Conservation (phyloP, 1,140 invertebrate species). For the Trichonephila clavata region DNA sequence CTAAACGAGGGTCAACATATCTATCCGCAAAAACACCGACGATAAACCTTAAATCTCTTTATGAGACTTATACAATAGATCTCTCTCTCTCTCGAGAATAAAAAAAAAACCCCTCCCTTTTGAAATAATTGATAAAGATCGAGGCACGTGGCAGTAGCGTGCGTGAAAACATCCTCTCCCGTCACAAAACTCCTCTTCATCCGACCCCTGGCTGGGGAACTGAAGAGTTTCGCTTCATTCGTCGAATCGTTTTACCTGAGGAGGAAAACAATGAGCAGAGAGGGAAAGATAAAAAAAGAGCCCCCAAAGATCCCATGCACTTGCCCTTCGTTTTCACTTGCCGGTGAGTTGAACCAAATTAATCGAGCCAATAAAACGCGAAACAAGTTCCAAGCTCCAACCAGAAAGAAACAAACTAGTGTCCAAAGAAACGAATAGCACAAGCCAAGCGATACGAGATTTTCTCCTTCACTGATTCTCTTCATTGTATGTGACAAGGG, state of each 20-base stretch:
- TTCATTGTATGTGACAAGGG: constrained; percentile 48
- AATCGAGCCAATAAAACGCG: constrained; percentile 60
- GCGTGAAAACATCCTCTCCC: background rate
- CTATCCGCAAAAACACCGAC: too few species aligned
- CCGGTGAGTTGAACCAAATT: constrained; percentile 50
- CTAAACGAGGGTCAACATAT: too few species aligned
- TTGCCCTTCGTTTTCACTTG: background rate
- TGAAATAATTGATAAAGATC: background rate
- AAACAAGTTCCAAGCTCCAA: background rate
- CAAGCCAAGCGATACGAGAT: constrained; percentile 55
- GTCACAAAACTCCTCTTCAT: background rate
- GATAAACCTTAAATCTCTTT: too few species aligned
- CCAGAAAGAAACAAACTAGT: constrained; percentile 25
- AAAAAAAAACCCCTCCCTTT: too few species aligned
- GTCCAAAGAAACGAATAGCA: constrained; percentile 19
- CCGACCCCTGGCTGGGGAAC: background rate
- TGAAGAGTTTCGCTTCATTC: constrained; percentile 17
- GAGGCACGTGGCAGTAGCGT: background rate
- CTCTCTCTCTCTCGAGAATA: too few species aligned
- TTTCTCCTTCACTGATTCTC: constrained; percentile 43
- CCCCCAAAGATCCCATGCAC: background rate
- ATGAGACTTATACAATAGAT: too few species aligned
- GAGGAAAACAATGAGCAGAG: background rate
- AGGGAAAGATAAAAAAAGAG: too few species aligned
- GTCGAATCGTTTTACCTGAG: background rate